Conservation (phyloP, 2,888 invertebrate genomes). For the Isotomurus palustris region DNA sequence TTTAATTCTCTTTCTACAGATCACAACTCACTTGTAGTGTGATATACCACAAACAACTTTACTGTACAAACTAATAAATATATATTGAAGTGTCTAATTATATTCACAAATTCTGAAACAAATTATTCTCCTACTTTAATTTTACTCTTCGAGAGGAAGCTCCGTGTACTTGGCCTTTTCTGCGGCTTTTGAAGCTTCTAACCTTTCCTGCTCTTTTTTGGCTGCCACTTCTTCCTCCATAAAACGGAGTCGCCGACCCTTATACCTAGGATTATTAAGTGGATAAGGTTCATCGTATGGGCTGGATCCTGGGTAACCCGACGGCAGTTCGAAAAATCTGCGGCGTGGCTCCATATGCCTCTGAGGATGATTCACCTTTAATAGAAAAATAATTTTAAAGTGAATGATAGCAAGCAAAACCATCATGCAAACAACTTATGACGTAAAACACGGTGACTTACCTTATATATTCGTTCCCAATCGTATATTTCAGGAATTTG, state of each 20-base stretch:
- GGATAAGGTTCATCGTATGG: conserved; percentile 67
- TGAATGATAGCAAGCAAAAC: not conserved
- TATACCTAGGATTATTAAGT: conserved; percentile 51
- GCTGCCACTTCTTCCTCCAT: conserved; percentile 15
- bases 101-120: no score
- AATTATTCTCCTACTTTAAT: no score
- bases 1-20: no score
- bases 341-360: conserved; percentile 58
- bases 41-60: no score
- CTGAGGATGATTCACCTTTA: conserved; percentile 58
- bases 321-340: conserved; percentile 63
- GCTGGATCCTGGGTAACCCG: conserved; percentile 60
- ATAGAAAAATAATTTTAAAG: not conserved
- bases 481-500: conserved; percentile 65
- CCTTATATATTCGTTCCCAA: conserved; percentile 79
- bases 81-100: no score
- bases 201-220: conserved; percentile 26
- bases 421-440: no score
- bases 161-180: conserved; percentile 18
- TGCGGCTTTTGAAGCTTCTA: conserved; percentile 24
- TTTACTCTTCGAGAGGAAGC: no score
- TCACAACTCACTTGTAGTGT: no score
- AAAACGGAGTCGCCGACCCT: conserved; percentile 19
- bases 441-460: no score
- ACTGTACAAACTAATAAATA: no score